Evolutionary conservation across 2,113 vertebrate species (phyloP).

Genomic region (Marmota flaviventris): DNA sequence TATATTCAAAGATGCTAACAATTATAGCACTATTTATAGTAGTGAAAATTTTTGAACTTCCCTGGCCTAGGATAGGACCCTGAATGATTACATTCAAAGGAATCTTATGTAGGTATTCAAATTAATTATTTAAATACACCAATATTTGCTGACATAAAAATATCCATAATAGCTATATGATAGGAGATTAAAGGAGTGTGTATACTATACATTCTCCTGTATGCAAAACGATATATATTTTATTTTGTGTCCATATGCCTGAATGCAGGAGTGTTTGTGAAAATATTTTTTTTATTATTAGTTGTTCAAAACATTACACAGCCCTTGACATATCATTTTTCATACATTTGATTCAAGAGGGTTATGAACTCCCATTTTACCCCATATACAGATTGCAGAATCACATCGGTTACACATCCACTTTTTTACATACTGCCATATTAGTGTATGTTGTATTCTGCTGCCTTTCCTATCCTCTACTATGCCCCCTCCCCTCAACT

Average conservation of each 20-base stretch:
- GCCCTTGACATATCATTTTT: too few relatives aligned
- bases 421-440: too few relatives aligned
- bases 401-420: too few relatives aligned
- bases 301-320: too few relatives aligned
- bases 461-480: too few relatives aligned
- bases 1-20: not conserved
- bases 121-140: not conserved
- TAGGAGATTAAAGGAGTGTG: not conserved
- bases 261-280: too few relatives aligned
- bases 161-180: not conserved
- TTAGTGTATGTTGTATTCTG: too few relatives aligned
- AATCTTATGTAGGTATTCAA: not conserved
- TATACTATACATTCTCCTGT: not conserved
- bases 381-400: too few relatives aligned
- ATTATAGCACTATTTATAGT: not conserved
- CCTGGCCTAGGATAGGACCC: not conserved
- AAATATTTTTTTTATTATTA: too few relatives aligned
- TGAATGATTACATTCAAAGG: not conserved
- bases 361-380: too few relatives aligned
- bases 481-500: too few relatives aligned
- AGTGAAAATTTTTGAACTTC: not conserved
- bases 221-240: conserved; percentile 25
- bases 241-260: not conserved
- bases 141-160: not conserved
- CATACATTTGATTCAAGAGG: too few relatives aligned